Base-by-base conservation (phyloP, 2,797 vertebrate species). In the Chiroxiphia lanceolata region DNA sequence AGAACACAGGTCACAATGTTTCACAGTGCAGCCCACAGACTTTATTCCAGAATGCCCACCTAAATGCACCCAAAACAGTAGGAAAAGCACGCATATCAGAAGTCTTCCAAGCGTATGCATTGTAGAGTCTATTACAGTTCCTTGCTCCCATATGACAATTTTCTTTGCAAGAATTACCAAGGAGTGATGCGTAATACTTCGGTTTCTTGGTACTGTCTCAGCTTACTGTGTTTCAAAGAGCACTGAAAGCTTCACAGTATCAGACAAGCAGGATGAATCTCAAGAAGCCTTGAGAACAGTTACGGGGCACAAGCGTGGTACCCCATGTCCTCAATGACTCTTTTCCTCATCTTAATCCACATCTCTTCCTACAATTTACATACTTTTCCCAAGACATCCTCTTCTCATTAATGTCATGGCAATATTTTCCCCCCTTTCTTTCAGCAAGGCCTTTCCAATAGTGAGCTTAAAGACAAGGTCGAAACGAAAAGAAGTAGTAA, bases 81-180 rank as follows among this genome's bases (percentile, higher is more conserved):
- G 9, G 26, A 44, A 83, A 87, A 87, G 38, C 11, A 61, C 0
- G 0, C 8, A 12, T 34, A 67, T 3, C 9, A 3, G 3, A 54
- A 59, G 18, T 23, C n/a, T 45, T 56, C 33, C n/a, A 54, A 78
- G 59, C 15, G 47, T 11, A 36, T 4, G 59, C 25, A 18, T 31
- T 57, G 25, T 10, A 5, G 82, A 70, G 34, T 67, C 44, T 63
- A 45, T 36, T 42, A 63, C 13, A 87, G 11, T 10, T 79, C 36
- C 20, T 63, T 47, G 14, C 8, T 84, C 65, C 38, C 16, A 34
- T 16, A 29, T 4, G 33, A 14, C 9, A 61, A 21, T 64, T 56
- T 47, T 56, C 18, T 68, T 68, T 13, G 11, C 27, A 64, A 63
- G 57, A 59, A 71, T 34, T 50, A 54, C 15, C 5, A 47, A 84